Evolutionary conservation across 2,113 vertebrate genomes (phyloP).

Genomic region (Menidia beryllina): DNA sequence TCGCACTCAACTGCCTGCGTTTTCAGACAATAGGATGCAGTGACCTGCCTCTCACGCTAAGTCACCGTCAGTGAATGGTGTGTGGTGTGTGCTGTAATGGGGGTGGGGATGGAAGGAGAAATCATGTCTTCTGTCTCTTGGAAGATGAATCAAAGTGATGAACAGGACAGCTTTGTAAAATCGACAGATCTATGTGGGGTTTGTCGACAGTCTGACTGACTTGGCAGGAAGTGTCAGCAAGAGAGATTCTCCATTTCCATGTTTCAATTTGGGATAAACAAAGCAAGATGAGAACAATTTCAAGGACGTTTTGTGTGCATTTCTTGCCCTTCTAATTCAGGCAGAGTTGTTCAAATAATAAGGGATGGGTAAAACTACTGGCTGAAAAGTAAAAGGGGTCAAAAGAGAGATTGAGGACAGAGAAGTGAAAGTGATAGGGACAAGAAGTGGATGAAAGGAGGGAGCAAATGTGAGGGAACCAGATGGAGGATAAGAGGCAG

Average conservation of each 20-base stretch:
- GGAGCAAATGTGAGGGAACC: conserved; percentile 10
- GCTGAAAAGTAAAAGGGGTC: conserved; percentile 21
- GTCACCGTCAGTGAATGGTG: conserved; percentile 36
- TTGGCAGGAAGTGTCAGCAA: conserved; percentile 36
- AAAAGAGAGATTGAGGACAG: conserved; percentile 20
- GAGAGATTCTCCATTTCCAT: conserved; percentile 31
- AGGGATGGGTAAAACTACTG: conserved; percentile 3
- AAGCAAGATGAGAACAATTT: conserved; percentile 9
- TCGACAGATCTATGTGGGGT: conserved; percentile 59
- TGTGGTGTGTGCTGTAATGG: not conserved
- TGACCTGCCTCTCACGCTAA: conserved; percentile 34
- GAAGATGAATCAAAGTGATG: conserved; percentile 70
- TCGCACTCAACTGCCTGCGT: conserved; percentile 32
- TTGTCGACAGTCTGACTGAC: conserved; percentile 71
- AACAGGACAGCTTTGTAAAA: conserved; percentile 61
- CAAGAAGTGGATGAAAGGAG: conserved; percentile 25
- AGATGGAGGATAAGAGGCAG: conserved; percentile 63
- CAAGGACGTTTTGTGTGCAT: conserved; percentile 7
- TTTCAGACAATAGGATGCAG: conserved; percentile 17
- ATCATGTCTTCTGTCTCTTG: conserved; percentile 45
- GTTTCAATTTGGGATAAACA: conserved; percentile 47
- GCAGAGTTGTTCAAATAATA: not conserved
- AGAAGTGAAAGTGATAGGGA: conserved; percentile 23
- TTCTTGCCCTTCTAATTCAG: conserved; percentile 20
- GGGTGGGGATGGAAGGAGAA: conserved; percentile 10